Evolutionary conservation across 2,113 vertebrate species (phyloP), one percentile per base, ranked within the genome.

Genomic region (Indri indri): DNA sequence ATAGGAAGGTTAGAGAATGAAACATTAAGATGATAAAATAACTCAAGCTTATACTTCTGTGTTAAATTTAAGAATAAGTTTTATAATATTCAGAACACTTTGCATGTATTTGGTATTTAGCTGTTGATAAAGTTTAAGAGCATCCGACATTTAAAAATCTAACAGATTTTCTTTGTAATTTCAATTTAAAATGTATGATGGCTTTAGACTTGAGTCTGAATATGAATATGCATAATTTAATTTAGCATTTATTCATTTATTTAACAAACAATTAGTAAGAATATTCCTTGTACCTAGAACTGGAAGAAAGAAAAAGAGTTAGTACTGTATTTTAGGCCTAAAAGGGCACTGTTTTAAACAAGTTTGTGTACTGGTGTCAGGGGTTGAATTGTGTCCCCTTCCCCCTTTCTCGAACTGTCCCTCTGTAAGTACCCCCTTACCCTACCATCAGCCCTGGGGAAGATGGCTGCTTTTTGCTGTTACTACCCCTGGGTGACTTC

Each of bases 31-130:
- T 37, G 40, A 94, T 91, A 61, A 96, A 65, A 59, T 82, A 91
- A 88, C 2, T 96, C 42, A 70, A 76, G 27, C 22, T 90, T 71
- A 57, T 6, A 81, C 37, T 42, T 89, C 70, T 37, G 25, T 77
- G 42, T 76, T 91, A 57, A 68, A 74, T 65, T 96, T 91, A 93
- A 74, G 63, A 81, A 52, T 89, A 76, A 54, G 45, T 63, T 97
- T 93, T 76, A 2, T 76, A 91, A 85, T 81, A 25, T 54, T 68
- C 20, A 50, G 76, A 50, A 52, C n/a, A 57, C 34, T 25, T 68
- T 30, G 45, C 7, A 37, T 40, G 22, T 40, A 61, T 93, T 32
- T 91, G 77, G n/a, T 88, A 91, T 86, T 96, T 95, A 92, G 77
- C 70, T 87, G 25, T 63, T 90, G 30, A 27, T 76, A 45, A 93